Conservation (phyloP, 2,888 invertebrate genomes). For the Nomada fucata region DNA sequence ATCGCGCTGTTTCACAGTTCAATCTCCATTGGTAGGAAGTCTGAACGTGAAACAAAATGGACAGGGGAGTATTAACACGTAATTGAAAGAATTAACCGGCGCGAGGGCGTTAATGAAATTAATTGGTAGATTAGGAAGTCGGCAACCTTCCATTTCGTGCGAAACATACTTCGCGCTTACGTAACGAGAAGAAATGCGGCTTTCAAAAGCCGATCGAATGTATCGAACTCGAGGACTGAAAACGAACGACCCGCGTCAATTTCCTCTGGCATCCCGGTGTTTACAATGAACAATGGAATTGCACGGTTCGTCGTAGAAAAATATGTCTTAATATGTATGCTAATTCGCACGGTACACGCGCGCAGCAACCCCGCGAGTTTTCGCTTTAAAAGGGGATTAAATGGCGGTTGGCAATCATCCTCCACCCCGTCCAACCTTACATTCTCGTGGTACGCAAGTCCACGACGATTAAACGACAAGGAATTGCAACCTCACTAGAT, state of each 20-base stretch:
- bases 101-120: not conserved
- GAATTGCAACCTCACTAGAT: slow-evolving; percentile 34
- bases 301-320: slow-evolving; percentile 1
- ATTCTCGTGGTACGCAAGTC: slow-evolving; percentile 24
- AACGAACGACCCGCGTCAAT: not conserved
- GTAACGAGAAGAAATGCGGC: not conserved
- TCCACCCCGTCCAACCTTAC: not conserved
- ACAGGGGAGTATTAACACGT: not conserved
- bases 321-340: slow-evolving; percentile 2
- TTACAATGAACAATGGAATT: slow-evolving; percentile 13
- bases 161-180: not conserved
- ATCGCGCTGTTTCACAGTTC: not conserved
- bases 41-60: not conserved
- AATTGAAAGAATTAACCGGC: not conserved
- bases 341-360: slow-evolving; percentile 10
- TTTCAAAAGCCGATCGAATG: not conserved
- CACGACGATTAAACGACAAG: not conserved
- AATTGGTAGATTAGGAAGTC: not conserved
- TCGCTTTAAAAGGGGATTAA: slow-evolving; percentile 27
- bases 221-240: not conserved
- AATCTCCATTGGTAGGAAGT: not conserved
- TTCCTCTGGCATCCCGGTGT: not conserved
- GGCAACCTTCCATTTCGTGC: not conserved
- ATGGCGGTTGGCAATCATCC: slow-evolving; percentile 13
- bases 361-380: slow-evolving; percentile 23